Evolutionary conservation across 2,888 invertebrate species (phyloP).

Genomic region (Chamaedrilus cognettii): DNA sequence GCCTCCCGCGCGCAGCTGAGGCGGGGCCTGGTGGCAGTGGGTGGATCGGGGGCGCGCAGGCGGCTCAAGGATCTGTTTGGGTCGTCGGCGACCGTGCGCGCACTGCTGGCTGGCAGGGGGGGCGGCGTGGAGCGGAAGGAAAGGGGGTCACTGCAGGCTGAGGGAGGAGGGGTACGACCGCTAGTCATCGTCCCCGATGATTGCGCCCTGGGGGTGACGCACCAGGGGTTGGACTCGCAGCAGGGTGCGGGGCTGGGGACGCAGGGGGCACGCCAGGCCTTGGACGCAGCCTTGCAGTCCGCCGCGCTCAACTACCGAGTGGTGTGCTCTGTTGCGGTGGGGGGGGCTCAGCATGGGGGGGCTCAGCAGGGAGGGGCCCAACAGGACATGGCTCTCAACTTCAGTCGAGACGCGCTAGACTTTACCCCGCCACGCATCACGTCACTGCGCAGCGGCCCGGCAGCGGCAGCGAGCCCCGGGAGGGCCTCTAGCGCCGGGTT

Average conservation of each 20-base stretch:
- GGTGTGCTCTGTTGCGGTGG: too few species aligned
- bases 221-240: too few species aligned
- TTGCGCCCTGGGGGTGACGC: too few species aligned
- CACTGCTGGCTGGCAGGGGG: too few species aligned
- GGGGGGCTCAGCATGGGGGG: too few species aligned
- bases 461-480: neutral
- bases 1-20: neutral
- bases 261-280: too few species aligned
- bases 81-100: too few species aligned
- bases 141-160: neutral
- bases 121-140: neutral
- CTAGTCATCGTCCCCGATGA: too few species aligned
- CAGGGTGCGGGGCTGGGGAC: neutral
- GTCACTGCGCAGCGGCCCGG: neutral
- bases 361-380: too few species aligned
- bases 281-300: too few species aligned
- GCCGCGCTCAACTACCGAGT: too few species aligned
- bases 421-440: neutral
- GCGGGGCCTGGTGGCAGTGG: neutral
- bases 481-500: neutral
- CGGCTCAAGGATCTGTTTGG: too few species aligned
- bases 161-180: constrained; percentile 2
- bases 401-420: constrained; percentile 10
- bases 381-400: constrained; percentile 8
- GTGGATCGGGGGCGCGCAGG: neutral